phyloP scores from a whole-genome alignment of 2,113 vertebrate genomes.

The Platycercus adscitus region DNA sequence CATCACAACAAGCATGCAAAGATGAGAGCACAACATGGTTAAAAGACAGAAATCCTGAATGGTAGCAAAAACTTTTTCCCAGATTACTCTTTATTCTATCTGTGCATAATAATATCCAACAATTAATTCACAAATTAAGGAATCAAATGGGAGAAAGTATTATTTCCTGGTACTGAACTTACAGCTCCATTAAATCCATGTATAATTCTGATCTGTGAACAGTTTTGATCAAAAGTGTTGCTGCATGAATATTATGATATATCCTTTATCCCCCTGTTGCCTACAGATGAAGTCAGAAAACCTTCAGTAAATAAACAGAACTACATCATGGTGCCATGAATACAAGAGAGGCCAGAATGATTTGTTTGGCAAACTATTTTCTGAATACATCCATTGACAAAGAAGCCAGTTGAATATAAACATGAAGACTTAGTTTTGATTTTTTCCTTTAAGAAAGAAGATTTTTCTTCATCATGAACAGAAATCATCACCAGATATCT shows the following conservation, averaged over 20 bases:
- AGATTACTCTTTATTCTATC: background rate
- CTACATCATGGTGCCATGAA: background rate
- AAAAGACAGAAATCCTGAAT: background rate
- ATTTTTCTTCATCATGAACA: background rate
- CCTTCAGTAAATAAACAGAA: background rate
- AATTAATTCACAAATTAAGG: background rate
- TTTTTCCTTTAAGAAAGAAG: background rate
- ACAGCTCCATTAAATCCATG: background rate
- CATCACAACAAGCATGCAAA: background rate
- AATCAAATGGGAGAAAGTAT: background rate
- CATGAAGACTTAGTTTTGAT: background rate
- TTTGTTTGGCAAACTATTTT: background rate
- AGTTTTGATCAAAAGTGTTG: background rate
- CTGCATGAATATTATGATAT: rapidly evolving
- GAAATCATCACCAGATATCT: background rate
- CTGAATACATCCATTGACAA: background rate
- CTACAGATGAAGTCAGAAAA: background rate
- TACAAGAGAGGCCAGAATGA: background rate
- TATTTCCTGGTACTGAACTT: background rate
- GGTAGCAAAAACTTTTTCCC: background rate
- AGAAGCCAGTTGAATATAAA: background rate
- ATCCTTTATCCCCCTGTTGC: background rate
- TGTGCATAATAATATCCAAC: background rate
- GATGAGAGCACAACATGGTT: background rate
- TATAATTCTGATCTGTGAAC: background rate